Percentiles rank a stretch among this genome's conserved stretches.
phyloP scores from a whole-genome alignment of 1,140 invertebrate genomes.

The Zaprionus kolodkinae region DNA sequence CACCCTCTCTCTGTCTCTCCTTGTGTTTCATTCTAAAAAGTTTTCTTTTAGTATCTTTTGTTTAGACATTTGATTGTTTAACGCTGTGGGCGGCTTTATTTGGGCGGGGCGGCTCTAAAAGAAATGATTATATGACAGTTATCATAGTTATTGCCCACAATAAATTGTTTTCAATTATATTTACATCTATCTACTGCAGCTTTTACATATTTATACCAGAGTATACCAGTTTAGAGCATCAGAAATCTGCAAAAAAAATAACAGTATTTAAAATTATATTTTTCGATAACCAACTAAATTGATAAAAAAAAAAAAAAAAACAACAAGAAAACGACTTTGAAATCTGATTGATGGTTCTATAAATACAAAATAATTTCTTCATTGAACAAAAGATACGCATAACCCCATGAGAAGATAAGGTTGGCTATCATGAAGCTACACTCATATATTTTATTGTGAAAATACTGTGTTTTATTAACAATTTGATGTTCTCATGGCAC shows the following conservation, averaged over 20 bases:
- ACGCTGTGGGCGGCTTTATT: conserved; percentile 33
- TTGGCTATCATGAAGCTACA: not conserved
- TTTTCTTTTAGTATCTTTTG: conserved; percentile 25
- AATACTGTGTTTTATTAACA: not conserved
- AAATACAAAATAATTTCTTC: not conserved
- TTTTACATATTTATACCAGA: not conserved
- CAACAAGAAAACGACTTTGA: not conserved
- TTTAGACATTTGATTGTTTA: conserved; percentile 47
- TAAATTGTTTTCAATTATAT: not conserved
- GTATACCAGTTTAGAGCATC: not conserved
- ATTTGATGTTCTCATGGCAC: not conserved
- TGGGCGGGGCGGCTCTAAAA: conserved; percentile 27
- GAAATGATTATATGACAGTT: not conserved
- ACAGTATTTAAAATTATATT: not conserved
- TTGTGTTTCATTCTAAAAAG: conserved; percentile 43
- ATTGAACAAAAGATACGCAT: no score
- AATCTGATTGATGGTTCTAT: not conserved
- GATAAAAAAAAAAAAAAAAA: not conserved
- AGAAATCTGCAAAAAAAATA: not conserved
- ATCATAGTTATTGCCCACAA: not conserved
- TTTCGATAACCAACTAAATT: no score
- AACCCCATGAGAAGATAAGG: not conserved
- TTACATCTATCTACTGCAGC: conserved; percentile 7
- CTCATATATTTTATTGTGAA: not conserved
- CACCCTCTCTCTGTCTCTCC: conserved; percentile 11